Evolutionary conservation across 2,888 invertebrate species (phyloP), one percentile per base, ranked within the genome.

Genomic region (Phortica okadai): DNA sequence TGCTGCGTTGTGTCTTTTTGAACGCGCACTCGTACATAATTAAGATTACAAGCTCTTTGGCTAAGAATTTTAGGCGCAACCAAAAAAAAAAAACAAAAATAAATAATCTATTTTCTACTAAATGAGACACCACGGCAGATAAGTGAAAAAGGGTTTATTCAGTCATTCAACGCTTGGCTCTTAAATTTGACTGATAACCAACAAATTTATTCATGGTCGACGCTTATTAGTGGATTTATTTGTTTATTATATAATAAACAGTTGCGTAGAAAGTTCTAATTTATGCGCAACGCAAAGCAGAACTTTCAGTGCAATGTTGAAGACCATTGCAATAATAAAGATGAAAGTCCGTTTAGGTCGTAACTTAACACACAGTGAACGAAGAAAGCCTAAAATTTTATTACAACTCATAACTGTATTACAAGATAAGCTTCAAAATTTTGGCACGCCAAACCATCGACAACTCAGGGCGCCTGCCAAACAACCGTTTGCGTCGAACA

Each of bases 1-100:
- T 21, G 21, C 21, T 21, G 21, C 21, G 21, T 21, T 21, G 21
- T 21, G 21, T 21, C 21, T 5, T 69, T 69, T 69, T 56, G 33
- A 42, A 25, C 8, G 4, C 10, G 42, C 33, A 67, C 14, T 8
- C 86, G 86, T 87, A 87, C 87, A 86, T 87, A 86, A 86, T 86
- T 86, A 86, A 86, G 85, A 86, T 86, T 86, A 86, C 85, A 87
- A 87, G 85, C 83, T 81, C 82, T 82, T 79, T 83, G 85, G 85
- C 78, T 86, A 56, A 72, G 56, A 16, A 54, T 72, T 72, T 54
- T 45, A 72, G 70, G 70, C 70, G 33, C 25, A 33, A 25, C 11
- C 42, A 56, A 25, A 56, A 50, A 50, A 45, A 45, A 45, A 45
- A 45, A 45, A 45, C 45, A 10, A 45, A 45, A 50, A 50, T 11